Evolutionary conservation across 2,113 vertebrate species (phyloP).

Genomic region (Labeo catla): DNA sequence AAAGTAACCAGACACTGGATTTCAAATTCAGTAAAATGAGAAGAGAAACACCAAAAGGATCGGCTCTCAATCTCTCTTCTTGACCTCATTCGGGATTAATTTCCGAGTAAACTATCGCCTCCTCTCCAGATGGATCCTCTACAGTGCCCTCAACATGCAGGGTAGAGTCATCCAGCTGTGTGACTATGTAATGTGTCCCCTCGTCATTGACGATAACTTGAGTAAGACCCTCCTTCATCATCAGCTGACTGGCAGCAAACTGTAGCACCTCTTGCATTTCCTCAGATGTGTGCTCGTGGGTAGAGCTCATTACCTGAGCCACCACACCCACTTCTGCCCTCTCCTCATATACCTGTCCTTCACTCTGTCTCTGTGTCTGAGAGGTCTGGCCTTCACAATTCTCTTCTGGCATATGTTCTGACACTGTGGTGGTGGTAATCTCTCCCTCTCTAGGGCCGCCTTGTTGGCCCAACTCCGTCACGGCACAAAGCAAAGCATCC

Average conservation of each 20-base stretch:
- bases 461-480: slow-evolving; percentile 86
- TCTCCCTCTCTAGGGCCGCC: slow-evolving; percentile 68
- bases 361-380: slow-evolving; percentile 55
- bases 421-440: slow-evolving; percentile 53
- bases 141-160: slow-evolving; percentile 79
- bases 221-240: slow-evolving; percentile 91
- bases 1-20: neutral
- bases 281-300: slow-evolving; percentile 77
- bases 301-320: slow-evolving; percentile 70
- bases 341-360: slow-evolving; percentile 72
- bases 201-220: slow-evolving; percentile 94
- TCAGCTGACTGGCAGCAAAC: slow-evolving; percentile 87
- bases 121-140: slow-evolving; percentile 71
- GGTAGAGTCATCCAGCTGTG: slow-evolving; percentile 85
- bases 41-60: neutral
- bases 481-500: slow-evolving; percentile 91
- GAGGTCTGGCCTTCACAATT: slow-evolving; percentile 67
- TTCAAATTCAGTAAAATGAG: neutral
- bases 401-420: slow-evolving; percentile 7
- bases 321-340: slow-evolving; percentile 74
- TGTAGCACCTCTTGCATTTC: slow-evolving; percentile 93
- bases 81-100: slow-evolving; percentile 67
- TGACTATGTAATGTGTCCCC: slow-evolving; percentile 96
- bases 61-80: neutral
- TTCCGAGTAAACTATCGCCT: slow-evolving; percentile 88